Evolutionary conservation across 2,113 vertebrate species (phyloP).

Genomic region (Corythornis cristatus): DNA sequence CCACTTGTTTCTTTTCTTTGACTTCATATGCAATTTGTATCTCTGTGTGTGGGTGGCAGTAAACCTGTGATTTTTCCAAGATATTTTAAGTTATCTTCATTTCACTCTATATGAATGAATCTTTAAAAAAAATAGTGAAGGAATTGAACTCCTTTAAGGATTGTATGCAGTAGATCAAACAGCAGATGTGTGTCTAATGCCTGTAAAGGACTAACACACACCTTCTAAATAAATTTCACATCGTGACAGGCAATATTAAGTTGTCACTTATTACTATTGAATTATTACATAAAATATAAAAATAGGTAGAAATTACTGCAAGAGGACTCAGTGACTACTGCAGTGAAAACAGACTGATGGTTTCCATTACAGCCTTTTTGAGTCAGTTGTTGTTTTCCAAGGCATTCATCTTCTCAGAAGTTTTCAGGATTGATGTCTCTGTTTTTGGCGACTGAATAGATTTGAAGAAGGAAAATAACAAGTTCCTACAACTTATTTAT

Average conservation of each 20-base stretch:
- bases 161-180: not conserved
- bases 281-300: not conserved
- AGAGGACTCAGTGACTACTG: not conserved
- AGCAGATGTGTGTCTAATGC: not conserved
- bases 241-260: accelerated
- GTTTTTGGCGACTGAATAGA: not conserved
- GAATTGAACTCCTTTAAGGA: not conserved
- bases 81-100: not conserved
- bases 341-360: not conserved
- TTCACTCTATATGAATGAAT: not conserved
- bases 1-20: not conserved
- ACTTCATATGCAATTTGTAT: not conserved
- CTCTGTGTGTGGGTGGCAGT: not conserved
- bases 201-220: not conserved
- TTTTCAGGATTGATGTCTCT: not conserved
- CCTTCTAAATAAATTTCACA: not conserved
- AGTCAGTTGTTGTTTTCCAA: not conserved
- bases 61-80: not conserved
- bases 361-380: not conserved
- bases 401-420: not conserved
- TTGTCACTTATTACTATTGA: not conserved
- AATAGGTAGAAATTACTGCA: not conserved
- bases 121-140: not conserved
- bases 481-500: not conserved
- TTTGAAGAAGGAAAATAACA: not conserved